These are phyloP conservation scores for Cotesia typhae DNA, from an alignment of 1,140 invertebrate species.

Conservation along the genomic window DNA sequence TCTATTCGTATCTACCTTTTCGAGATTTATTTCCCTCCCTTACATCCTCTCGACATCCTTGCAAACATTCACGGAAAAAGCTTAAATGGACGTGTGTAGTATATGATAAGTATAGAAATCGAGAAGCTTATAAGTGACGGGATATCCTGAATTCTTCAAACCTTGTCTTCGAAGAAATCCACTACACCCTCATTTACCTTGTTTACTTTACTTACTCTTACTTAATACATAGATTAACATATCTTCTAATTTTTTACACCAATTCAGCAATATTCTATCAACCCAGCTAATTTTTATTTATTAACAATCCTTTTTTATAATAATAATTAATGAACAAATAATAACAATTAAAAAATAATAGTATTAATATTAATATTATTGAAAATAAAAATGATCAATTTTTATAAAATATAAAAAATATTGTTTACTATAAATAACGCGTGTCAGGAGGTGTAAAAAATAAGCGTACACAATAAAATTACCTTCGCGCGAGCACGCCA, in stretches of 20 bases:
- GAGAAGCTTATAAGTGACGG: conserved; percentile 20
- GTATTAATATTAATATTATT: too few species aligned
- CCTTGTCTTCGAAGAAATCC: background rate
- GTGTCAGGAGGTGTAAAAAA: background rate
- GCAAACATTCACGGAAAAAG: background rate
- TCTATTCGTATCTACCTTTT: background rate
- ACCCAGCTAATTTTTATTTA: too few species aligned
- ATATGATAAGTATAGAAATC: conserved; percentile 10
- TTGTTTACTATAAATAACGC: conserved; percentile 1
- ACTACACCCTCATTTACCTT: conserved; percentile 29
- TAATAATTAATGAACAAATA: background rate
- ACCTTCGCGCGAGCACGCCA: conserved; percentile 53
- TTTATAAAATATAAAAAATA: background rate
- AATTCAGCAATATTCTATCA: too few species aligned
- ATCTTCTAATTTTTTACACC: too few species aligned
- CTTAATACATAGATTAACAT: too few species aligned
- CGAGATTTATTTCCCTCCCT: conserved; percentile 1
- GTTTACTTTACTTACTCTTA: conserved; percentile 10
- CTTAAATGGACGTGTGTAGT: background rate
- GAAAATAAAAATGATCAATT: too few species aligned
- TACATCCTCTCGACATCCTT: conserved; percentile 29
- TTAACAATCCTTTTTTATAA: background rate
- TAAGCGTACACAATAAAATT: conserved; percentile 10
- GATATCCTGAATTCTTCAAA: conserved; percentile 3
- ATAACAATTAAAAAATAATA: background rate